Percentiles rank a stretch among this genome's conserved stretches.
These are phyloP conservation scores for Silurus aristotelis DNA, from an alignment of 2,797 vertebrate genomes.

Conservation along the genomic window DNA sequence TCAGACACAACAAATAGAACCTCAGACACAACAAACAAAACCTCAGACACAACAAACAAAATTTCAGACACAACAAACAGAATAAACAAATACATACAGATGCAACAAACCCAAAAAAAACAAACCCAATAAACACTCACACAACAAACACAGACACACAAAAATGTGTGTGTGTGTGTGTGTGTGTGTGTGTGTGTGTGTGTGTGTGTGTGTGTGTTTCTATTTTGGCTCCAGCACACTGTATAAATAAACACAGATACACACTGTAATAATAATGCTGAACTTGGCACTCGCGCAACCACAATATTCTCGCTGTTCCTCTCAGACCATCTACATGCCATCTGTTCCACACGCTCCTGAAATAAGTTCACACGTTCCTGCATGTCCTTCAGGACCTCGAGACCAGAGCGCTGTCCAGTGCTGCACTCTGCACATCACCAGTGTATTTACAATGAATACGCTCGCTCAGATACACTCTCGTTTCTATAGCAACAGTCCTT, in stretches of 20 bases:
- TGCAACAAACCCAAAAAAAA: neutral
- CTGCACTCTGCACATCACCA: neutral
- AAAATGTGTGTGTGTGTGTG: neutral
- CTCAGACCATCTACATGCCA: neutral
- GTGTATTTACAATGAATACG: neutral
- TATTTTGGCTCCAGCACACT: neutral
- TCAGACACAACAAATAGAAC: neutral
- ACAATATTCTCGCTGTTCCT: neutral
- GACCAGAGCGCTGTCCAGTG: neutral
- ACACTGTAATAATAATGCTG: neutral
- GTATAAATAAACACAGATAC: neutral
- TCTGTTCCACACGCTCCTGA: neutral
- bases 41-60: neutral
- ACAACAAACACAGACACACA: too few species aligned
- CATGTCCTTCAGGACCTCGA: neutral
- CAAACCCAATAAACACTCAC: neutral
- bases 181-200: too few species aligned
- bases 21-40: neutral
- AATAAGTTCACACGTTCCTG: neutral
- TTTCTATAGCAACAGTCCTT: neutral
- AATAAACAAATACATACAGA: neutral
- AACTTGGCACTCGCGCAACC: too few species aligned
- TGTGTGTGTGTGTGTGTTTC: neutral
- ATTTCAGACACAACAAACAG: neutral
- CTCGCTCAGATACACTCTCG: too few species aligned